Evolutionary conservation across 1,140 invertebrate species (phyloP).

Genomic region (Phortica variegata): DNA sequence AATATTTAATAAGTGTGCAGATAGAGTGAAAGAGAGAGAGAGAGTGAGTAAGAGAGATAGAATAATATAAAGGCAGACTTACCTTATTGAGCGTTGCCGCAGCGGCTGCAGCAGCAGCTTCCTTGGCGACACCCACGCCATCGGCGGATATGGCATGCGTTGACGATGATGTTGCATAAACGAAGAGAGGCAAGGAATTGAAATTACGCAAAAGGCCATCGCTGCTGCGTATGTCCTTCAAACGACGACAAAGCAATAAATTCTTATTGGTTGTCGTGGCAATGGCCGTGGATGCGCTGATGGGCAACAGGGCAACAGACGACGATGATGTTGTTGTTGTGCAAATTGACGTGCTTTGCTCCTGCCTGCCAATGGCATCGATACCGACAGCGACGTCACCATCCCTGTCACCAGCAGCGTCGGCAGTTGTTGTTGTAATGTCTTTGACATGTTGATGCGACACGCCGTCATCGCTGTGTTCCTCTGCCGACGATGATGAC

Average conservation of each 20-base stretch:
- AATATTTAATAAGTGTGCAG: constrained; percentile 37
- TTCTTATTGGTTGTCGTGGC: constrained; percentile 38
- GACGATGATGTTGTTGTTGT: no score
- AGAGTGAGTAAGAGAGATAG: background rate
- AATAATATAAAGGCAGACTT: constrained; percentile 10
- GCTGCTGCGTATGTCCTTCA: constrained; percentile 31
- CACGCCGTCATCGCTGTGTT: no score
- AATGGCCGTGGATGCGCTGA: no score
- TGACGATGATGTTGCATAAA: constrained; percentile 47
- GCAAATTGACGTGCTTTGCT: no score
- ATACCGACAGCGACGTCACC: no score
- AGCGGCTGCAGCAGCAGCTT: constrained; percentile 35
- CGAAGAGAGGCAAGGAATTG: constrained; percentile 46
- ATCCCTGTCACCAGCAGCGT: no score
- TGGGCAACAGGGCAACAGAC: no score
- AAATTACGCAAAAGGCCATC: constrained; percentile 43
- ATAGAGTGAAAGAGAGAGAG: constrained; percentile 15
- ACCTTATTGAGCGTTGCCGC: constrained; percentile 39
- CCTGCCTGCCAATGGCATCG: no score
- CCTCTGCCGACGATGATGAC: no score
- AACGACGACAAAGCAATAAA: constrained; percentile 47
- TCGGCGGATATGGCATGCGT: constrained; percentile 46
- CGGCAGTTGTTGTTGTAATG: no score
- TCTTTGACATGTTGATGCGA: no score
- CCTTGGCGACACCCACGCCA: constrained; percentile 47